Evolutionary conservation across 2,113 vertebrate species (phyloP), one percentile per base, ranked within the genome.

Genomic region (Nesospiza acunhae): DNA sequence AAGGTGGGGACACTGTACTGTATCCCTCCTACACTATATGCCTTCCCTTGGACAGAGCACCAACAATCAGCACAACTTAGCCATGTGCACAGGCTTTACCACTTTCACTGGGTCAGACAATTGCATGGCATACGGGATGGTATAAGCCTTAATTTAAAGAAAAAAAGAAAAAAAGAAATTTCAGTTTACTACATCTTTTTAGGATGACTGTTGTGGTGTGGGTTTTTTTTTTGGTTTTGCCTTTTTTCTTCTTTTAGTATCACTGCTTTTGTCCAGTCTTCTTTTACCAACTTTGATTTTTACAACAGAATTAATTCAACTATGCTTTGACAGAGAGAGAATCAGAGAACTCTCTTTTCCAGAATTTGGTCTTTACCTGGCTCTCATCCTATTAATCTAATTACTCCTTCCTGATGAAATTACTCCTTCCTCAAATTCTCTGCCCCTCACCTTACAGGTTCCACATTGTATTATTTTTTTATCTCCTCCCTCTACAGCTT

Each of bases 161-260:
- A 35, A 41, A 23, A 13, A 42, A 15, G 11, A 39, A 39, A 59
- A 21, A 69, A 24, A 0, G 7, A 28, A 53, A 69, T 47, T 56
- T 60, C 37, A 82, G 26, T 16, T 62, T 56, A 33, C 9, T 30
- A 13, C 10, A 46, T 44, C 24, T 39, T 87, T 44, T 37, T 56
- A 69, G 46, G 18, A 60, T 52, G 46, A 42, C 11, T 50, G 13
- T 17, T 53, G 19, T 37, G 22, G 13, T 63, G 16, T 13, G 46
- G 14, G 26, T 13, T 0, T 1, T 58, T 44, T 41, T 44, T 13
- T 33, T 16, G 2, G 4, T 33, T 18, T 44, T 24, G 4, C 24
- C 7, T 55, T 30, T 41, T 41, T 31, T 30, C 4, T 22, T 9
- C 31, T 63, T 70, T 72, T n/a, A 33, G 7, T 37, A 55, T 5